These are phyloP conservation scores for Beaufortia kweichowensis DNA, from an alignment of 2,113 vertebrate genomes.

Conservation along the genomic window DNA sequence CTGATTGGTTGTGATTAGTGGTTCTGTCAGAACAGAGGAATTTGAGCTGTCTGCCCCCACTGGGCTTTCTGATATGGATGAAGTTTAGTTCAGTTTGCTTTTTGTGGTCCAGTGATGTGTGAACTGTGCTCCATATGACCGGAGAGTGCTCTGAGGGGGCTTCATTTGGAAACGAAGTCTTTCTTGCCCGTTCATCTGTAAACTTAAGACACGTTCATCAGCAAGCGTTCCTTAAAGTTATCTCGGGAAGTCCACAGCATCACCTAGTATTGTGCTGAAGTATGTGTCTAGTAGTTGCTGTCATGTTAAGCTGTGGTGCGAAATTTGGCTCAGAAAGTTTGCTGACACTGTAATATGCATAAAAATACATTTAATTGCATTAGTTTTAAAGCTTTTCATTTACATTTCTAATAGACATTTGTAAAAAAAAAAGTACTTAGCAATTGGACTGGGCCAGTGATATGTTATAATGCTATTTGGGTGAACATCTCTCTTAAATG, in stretches of 20 bases:
- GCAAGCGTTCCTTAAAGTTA: not conserved
- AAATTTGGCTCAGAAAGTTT: too few relatives aligned
- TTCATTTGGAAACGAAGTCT: not conserved
- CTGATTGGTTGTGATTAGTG: constrained; percentile 71
- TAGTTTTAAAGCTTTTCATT: too few relatives aligned
- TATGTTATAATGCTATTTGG: too few relatives aligned
- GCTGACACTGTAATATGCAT: too few relatives aligned
- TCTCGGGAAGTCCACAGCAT: not conserved
- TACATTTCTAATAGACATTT: too few relatives aligned
- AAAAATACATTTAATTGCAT: too few relatives aligned
- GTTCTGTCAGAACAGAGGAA: constrained; percentile 59
- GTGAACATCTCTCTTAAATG: too few relatives aligned
- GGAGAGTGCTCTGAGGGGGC: not conserved
- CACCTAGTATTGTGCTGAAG: not conserved
- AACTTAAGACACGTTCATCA: not conserved
- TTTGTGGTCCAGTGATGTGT: constrained; percentile 34
- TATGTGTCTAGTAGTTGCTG: too few relatives aligned
- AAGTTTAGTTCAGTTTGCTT: constrained; percentile 9
- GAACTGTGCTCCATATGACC: constrained; percentile 8
- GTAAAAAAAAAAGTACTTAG: too few relatives aligned
- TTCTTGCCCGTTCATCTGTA: constrained; percentile 4
- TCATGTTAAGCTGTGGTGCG: not conserved
- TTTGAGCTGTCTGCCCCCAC: constrained; percentile 18
- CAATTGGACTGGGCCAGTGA: too few relatives aligned
- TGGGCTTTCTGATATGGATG: not conserved